These are phyloP conservation scores for Otolemur crassicaudatus DNA, from an alignment of 2,797 vertebrate genomes.

Conservation along the genomic window DNA sequence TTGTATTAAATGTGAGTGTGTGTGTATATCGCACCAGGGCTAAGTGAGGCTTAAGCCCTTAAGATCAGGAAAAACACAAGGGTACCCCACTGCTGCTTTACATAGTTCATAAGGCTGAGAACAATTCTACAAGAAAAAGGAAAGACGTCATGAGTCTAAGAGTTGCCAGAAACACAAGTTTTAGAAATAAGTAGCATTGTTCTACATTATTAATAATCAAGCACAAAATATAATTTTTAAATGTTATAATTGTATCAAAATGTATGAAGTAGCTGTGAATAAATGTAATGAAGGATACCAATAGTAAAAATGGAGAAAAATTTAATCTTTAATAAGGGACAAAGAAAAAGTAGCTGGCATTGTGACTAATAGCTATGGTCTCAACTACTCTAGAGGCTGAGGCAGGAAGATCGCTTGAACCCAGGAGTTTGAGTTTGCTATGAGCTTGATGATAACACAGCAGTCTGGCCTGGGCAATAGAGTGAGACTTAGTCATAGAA, in stretches of 20 bases:
- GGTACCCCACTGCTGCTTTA: background rate
- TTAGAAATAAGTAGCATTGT: background rate
- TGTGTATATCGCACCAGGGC: background rate
- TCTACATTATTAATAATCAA: background rate
- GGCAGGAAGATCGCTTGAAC: too few species aligned
- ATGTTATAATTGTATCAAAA: background rate
- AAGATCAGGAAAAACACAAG: background rate
- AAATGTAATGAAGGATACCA: background rate
- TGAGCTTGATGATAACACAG: too few species aligned
- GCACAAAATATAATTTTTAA: background rate
- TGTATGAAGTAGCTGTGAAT: background rate
- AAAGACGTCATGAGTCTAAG: background rate
- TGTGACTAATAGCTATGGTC: too few species aligned
- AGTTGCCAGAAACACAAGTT: background rate
- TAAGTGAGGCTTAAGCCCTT: background rate
- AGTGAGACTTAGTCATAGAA: background rate
- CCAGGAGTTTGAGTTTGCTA: too few species aligned
- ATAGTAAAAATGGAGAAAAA: background rate
- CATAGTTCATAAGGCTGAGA: background rate
- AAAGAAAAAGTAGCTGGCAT: background rate
- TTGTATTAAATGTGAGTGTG: background rate
- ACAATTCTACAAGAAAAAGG: background rate
- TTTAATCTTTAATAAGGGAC: background rate
- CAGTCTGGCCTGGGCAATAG: too few species aligned
- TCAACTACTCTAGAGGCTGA: too few species aligned